A percentile compares a stretch with the other conserved stretches of the same genome.
Evolutionary conservation across 2,888 invertebrate genomes (phyloP).

Genomic region (Lithophane ornitopus): DNA sequence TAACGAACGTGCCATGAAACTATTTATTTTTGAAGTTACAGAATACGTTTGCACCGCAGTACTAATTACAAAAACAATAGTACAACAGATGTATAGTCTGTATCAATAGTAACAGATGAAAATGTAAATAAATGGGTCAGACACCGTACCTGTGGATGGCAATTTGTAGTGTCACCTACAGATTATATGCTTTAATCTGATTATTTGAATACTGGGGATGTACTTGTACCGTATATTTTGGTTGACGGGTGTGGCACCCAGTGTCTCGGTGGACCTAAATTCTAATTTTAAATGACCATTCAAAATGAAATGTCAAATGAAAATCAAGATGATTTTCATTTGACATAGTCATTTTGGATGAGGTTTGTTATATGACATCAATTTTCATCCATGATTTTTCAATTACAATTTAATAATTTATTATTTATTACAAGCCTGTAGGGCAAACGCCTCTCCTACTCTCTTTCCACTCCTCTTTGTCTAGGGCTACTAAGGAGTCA

Average conservation of each 20-base stretch:
- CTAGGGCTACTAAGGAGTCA: too few species aligned
- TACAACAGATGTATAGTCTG: neutral
- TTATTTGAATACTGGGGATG: too few species aligned
- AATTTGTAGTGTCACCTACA: neutral
- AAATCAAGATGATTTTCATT: neutral
- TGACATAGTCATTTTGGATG: too few species aligned
- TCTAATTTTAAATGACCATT: neutral
- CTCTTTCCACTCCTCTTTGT: too few species aligned
- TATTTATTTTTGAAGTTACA: neutral
- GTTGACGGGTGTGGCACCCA: too few species aligned
- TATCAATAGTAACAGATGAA: neutral
- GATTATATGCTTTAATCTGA: neutral
- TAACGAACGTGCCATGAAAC: slow-evolving; percentile 1
- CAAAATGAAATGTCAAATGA: too few species aligned
- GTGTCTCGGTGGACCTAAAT: too few species aligned
- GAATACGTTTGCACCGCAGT: neutral
- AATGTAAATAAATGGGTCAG: neutral
- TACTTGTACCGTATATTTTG: too few species aligned
- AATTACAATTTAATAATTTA: neutral
- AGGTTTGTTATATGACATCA: neutral
- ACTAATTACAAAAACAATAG: neutral
- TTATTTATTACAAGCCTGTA: too few species aligned
- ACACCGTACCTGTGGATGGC: neutral
- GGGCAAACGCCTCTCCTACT: too few species aligned
- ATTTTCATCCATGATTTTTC: neutral